Conservation (phyloP, 2,797 vertebrate species). For the Danio aesculapii region DNA sequence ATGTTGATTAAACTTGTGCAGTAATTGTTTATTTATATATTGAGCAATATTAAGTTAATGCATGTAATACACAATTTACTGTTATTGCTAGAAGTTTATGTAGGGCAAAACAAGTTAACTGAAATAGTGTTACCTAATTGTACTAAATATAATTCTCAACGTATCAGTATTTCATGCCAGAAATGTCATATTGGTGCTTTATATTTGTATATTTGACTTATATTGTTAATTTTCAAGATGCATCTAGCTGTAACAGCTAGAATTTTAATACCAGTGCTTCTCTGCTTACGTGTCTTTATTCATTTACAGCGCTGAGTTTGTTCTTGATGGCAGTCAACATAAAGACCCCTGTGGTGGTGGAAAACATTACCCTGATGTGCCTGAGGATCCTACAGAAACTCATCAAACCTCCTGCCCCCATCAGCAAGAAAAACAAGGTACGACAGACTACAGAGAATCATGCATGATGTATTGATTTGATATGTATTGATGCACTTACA, state of each 20-base stretch:
- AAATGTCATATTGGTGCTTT: too few species aligned
- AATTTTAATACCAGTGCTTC: not conserved
- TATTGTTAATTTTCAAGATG: too few species aligned
- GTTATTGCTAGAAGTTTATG: too few species aligned
- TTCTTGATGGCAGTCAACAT: constrained; percentile 99
- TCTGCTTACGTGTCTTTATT: not conserved
- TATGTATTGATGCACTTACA: not conserved
- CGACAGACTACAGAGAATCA: not conserved
- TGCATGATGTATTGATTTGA: not conserved
- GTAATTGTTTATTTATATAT: too few species aligned
- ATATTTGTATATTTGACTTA: too few species aligned
- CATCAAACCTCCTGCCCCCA: constrained; percentile 95
- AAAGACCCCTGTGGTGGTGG: constrained; percentile 97
- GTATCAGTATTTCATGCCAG: too few species aligned
- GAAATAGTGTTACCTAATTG: too few species aligned
- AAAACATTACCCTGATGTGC: constrained; percentile 99
- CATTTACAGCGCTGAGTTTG: constrained; percentile 88
- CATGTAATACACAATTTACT: too few species aligned
- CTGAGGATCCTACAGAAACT: constrained; percentile 97
- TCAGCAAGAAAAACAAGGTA: constrained; percentile 99
- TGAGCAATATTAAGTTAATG: too few species aligned
- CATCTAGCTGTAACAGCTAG: not conserved
- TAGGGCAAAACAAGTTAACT: too few species aligned
- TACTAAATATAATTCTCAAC: too few species aligned
- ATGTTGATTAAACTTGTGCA: too few species aligned